phyloP scores from a whole-genome alignment of 2,113 vertebrate genomes.

The Oxyura jamaicensis region DNA sequence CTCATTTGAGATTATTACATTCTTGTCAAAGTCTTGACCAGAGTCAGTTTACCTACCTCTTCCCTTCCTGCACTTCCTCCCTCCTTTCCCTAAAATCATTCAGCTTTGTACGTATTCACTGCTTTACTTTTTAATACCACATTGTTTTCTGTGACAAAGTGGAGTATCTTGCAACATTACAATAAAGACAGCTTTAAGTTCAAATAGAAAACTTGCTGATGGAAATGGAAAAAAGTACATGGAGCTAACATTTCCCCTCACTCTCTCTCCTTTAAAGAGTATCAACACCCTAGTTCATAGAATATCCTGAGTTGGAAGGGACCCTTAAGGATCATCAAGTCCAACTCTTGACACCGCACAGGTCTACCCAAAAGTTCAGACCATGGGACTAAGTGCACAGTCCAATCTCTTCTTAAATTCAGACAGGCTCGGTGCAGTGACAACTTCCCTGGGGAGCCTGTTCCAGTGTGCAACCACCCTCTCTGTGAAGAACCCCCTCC shows the following conservation, averaged over 20 bases:
- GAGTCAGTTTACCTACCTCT: constrained; percentile 2
- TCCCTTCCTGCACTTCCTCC: background rate
- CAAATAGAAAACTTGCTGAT: background rate
- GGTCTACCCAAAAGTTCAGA: too few species aligned
- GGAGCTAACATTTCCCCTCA: background rate
- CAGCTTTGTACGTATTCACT: background rate
- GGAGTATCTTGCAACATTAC: background rate
- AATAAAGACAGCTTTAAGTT: background rate
- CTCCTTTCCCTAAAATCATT: background rate
- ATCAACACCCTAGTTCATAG: background rate
- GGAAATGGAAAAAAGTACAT: background rate
- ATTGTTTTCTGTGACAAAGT: background rate
- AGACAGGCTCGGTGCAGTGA: too few species aligned
- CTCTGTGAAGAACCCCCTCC: too few species aligned
- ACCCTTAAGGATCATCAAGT: too few species aligned
- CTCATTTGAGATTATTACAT: constrained; percentile 49
- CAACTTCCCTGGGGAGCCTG: too few species aligned
- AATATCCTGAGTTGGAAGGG: too few species aligned
- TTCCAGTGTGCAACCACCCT: too few species aligned
- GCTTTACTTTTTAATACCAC: background rate
- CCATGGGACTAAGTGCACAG: too few species aligned
- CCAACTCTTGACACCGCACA: too few species aligned
- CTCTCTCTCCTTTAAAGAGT: background rate
- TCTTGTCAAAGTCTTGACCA: constrained; percentile 40
- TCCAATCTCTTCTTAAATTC: too few species aligned